Percentiles rank a stretch among this genome's conserved stretches.
These are phyloP conservation scores for Pithys albifrons DNA, from an alignment of 2,113 vertebrate genomes.

Conservation along the genomic window DNA sequence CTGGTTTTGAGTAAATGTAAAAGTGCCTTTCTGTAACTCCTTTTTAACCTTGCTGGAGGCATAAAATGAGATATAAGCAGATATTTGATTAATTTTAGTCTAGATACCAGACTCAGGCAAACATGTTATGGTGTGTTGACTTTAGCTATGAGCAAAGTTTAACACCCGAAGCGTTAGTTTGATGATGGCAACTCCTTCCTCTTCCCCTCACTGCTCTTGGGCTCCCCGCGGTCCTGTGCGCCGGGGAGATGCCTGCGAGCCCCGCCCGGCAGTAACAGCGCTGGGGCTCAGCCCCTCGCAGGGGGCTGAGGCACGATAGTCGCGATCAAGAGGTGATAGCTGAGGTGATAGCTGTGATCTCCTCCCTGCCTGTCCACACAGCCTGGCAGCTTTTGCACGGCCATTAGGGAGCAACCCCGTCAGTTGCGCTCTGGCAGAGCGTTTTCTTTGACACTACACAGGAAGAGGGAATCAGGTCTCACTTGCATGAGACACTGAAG, in stretches of 20 bases:
- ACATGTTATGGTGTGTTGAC: background rate
- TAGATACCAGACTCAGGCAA: background rate
- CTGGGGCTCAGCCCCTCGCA: background rate
- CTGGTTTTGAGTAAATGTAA: background rate
- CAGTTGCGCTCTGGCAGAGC: background rate
- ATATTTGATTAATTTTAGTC: background rate
- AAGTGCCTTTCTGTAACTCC: background rate
- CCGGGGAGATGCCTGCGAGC: background rate
- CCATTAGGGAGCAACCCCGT: background rate
- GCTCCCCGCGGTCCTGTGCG: rapidly evolving
- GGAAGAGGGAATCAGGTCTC: background rate
- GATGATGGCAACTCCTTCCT: background rate
- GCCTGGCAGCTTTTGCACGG: background rate
- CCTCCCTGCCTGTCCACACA: background rate
- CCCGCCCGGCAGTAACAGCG: background rate
- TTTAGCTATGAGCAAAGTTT: background rate
- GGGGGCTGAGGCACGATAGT: background rate
- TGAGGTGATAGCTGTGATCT: background rate
- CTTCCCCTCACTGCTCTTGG: background rate
- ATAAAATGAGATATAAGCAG: background rate
- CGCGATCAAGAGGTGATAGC: background rate
- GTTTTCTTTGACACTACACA: background rate
- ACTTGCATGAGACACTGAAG: background rate
- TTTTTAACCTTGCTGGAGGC: background rate
- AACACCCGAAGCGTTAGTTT: background rate